Percentiles rank a stretch among this genome's conserved stretches.
Conservation (phyloP, 2,113 vertebrate species). For the Phalacrocorax aristotelis region DNA sequence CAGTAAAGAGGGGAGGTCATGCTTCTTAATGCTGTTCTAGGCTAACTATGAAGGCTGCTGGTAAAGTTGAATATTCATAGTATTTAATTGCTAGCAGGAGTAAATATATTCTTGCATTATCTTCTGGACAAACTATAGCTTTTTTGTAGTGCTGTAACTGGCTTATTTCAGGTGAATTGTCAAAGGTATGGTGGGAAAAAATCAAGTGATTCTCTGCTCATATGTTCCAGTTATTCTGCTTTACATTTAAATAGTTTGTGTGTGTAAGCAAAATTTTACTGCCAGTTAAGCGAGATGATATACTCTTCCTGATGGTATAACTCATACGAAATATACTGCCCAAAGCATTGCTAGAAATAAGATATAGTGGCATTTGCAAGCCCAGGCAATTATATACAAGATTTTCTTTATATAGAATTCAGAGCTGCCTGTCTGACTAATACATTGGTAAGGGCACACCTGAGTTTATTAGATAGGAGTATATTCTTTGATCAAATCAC, state of each 20-base stretch:
- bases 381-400: slow-evolving; percentile 11
- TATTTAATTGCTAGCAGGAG: background rate
- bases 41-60: background rate
- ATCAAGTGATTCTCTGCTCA: background rate
- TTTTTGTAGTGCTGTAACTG: background rate
- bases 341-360: background rate
- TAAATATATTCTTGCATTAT: background rate
- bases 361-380: slow-evolving; percentile 27
- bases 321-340: background rate
- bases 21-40: background rate
- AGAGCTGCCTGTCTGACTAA: slow-evolving; percentile 24
- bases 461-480: background rate
- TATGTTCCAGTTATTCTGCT: background rate
- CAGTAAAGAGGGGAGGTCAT: background rate
- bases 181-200: background rate
- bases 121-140: background rate
- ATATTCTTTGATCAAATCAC: background rate
- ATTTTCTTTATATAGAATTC: slow-evolving; percentile 20
- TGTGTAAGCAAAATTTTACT: background rate
- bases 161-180: background rate
- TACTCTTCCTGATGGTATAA: background rate
- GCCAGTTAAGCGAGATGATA: background rate
- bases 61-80: background rate
- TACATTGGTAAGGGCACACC: background rate
- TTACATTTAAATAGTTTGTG: background rate